Conservation (phyloP, 1,140 invertebrate species). For the Medauroidea extradentata region DNA sequence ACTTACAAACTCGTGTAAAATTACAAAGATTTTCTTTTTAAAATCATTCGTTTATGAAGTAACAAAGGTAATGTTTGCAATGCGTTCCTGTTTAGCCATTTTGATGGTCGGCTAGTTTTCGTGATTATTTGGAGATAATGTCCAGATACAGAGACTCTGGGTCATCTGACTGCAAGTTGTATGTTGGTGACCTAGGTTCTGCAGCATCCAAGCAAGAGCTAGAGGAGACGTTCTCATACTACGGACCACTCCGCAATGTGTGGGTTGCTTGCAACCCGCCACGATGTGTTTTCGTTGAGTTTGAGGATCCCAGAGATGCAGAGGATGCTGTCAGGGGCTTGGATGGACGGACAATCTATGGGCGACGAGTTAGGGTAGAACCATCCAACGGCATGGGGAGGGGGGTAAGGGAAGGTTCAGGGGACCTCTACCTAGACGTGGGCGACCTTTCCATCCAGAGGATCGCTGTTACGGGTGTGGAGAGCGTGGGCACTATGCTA, state of each 20-base stretch:
- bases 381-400: slow-evolving; percentile 75
- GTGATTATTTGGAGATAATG: background rate
- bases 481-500: slow-evolving; percentile 84
- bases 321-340: slow-evolving; percentile 82
- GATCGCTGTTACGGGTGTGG: slow-evolving; percentile 88
- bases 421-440: slow-evolving; percentile 47
- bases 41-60: too few relatives aligned
- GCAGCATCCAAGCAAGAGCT: slow-evolving; percentile 86
- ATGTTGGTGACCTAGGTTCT: slow-evolving; percentile 87
- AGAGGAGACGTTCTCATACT: slow-evolving; percentile 91
- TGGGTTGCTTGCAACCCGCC: slow-evolving; percentile 93
- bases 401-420: slow-evolving; percentile 50
- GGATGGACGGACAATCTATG: slow-evolving; percentile 77
- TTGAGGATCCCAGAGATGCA: slow-evolving; percentile 85
- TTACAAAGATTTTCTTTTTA: too few relatives aligned
- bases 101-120: too few relatives aligned
- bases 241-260: slow-evolving; percentile 88
- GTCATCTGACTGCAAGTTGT: slow-evolving; percentile 86
- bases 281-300: slow-evolving; percentile 95
- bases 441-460: slow-evolving; percentile 70
- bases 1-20: too few relatives aligned
- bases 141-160: slow-evolving; percentile 36
- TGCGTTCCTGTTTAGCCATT: too few relatives aligned
- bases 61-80: too few relatives aligned
- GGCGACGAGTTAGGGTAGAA: slow-evolving; percentile 85